phyloP scores from a whole-genome alignment of 2,113 vertebrate genomes.

The Gavialis gangeticus region DNA sequence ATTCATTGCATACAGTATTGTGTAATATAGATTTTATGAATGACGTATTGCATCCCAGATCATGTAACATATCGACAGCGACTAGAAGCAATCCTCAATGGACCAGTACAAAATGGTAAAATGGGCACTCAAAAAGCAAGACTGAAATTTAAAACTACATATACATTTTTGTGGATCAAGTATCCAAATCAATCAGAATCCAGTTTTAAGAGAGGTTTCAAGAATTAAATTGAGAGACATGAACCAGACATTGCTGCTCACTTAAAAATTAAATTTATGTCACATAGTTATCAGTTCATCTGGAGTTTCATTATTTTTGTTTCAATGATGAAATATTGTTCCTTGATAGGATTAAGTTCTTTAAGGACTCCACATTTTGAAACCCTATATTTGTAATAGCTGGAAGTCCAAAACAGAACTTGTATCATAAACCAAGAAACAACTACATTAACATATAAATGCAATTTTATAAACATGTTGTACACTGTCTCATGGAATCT shows the following conservation, averaged over 20 bases:
- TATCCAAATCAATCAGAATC: background rate
- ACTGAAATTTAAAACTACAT: background rate
- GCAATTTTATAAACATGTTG: background rate
- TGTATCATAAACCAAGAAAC: background rate
- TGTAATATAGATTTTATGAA: background rate
- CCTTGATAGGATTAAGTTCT: background rate
- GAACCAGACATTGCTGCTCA: background rate
- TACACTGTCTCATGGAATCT: background rate
- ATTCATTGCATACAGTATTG: background rate
- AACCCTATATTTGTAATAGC: background rate
- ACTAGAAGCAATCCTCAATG: background rate
- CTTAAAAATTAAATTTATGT: slow-evolving; percentile 10
- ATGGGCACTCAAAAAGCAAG: background rate
- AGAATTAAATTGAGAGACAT: background rate
- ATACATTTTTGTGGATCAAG: background rate
- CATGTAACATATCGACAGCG: background rate
- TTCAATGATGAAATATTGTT: background rate
- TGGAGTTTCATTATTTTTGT: slow-evolving; percentile 24
- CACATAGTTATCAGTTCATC: background rate
- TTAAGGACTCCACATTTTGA: background rate
- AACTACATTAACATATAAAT: background rate
- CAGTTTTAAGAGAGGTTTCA: fast-evolving
- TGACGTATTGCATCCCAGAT: background rate
- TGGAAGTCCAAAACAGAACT: slow-evolving; percentile 7
- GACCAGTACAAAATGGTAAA: background rate